Conservation (phyloP, 2,888 invertebrate species). For the Heliconius sara region DNA sequence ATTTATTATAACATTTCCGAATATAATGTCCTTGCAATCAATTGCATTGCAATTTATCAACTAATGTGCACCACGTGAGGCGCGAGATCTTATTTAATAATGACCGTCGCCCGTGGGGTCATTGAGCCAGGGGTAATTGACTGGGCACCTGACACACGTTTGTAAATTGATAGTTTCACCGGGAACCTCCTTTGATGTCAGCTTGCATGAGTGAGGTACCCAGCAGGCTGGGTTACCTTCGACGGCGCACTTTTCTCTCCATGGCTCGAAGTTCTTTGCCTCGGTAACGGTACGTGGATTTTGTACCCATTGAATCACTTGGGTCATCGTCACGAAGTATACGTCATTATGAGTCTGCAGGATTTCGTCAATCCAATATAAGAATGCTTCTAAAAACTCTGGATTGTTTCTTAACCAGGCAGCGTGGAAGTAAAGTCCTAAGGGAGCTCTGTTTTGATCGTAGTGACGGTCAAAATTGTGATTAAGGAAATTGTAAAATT, state of each 20-base stretch:
- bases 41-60: slow-evolving; percentile 71
- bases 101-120: slow-evolving; percentile 95
- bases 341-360: slow-evolving; percentile 93
- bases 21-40: slow-evolving; percentile 72
- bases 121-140: slow-evolving; percentile 97
- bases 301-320: slow-evolving; percentile 97
- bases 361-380: slow-evolving; percentile 96
- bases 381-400: slow-evolving; percentile 95
- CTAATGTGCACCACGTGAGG: slow-evolving; percentile 73
- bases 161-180: slow-evolving; percentile 97
- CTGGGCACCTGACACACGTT: slow-evolving; percentile 96
- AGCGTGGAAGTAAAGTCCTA: slow-evolving; percentile 96
- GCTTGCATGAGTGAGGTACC: slow-evolving; percentile 95
- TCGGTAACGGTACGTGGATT: slow-evolving; percentile 93
- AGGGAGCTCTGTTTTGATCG: slow-evolving; percentile 93
- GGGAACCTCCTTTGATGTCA: slow-evolving; percentile 96
- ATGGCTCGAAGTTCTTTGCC: slow-evolving; percentile 95
- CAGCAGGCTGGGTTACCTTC: slow-evolving; percentile 92
- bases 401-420: slow-evolving; percentile 97
- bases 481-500: slow-evolving; percentile 96
- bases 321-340: slow-evolving; percentile 98
- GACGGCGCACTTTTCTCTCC: slow-evolving; percentile 97
- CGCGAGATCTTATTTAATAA: slow-evolving; percentile 87
- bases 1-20: slow-evolving; percentile 56
- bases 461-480: slow-evolving; percentile 97